Evolutionary conservation across 2,888 invertebrate species (phyloP), one percentile per base, ranked within the genome.

Genomic region (Eupithecia inturbata): DNA sequence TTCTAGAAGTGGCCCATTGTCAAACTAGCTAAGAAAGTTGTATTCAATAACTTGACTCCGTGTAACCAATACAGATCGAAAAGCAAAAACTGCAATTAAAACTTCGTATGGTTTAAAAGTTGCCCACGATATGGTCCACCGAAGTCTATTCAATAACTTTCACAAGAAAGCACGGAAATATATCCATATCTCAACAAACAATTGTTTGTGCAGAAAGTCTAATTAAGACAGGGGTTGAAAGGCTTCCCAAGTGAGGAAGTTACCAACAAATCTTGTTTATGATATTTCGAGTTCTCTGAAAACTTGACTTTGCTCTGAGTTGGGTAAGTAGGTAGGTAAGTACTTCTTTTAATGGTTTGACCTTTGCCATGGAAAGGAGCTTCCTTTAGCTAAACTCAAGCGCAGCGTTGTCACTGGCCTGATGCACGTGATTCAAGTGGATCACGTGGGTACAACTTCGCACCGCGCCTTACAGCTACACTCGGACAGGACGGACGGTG

Each of bases 181-280:
- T 64, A 12, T 64, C 10, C 33, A 64, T 64, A 64, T 36, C 63
- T 36, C n/a, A n/a, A 33, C 19, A 64, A 36, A 64, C 63, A 64
- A 10, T 31, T 63, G 31, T n/a, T 33, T n/a, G 31, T 63, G 7
- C 33, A 33, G 36, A 63, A 64, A 36, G 64, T 64, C 39, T 39
- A 66, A 66, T 66, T 66, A 66, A 68, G 57, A 39, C 68, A 68
- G 68, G 26, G 62, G 26, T 49, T 36, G 39, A 64, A 71, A 60
- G 53, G 53, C n/a, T 64, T 22, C 39, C 41, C 57, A 39, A 64
- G 63, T 33, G 33, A 45, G 57, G 39, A 66, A 68, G 68, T 60
- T 39, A 53, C 12, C 26, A 14, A 9, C 57, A 26, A 36, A 16
- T 60, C 26, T 69, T 7, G 68, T 41, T 22, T 66, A 31, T 39